Evolutionary conservation across 2,113 vertebrate genomes (phyloP).

Genomic region (Gavia stellata): DNA sequence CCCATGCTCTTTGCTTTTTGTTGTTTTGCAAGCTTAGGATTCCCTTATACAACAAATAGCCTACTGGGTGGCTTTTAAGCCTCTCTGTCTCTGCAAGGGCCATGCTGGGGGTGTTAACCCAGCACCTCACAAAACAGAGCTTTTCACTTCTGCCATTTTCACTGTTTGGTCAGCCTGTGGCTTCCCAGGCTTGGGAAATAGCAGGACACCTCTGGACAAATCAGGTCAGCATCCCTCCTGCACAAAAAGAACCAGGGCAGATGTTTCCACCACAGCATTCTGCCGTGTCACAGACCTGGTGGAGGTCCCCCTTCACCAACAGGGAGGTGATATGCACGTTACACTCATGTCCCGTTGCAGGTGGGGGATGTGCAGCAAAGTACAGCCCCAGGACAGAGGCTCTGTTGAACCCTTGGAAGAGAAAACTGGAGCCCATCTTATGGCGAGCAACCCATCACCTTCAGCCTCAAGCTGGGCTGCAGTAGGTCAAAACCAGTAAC

Average conservation of each 20-base stretch:
- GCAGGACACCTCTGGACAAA: background rate
- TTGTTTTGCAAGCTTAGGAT: background rate
- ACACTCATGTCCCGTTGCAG: background rate
- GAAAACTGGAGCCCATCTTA: background rate
- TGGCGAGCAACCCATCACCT: accelerated
- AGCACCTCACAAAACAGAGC: background rate
- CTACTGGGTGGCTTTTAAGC: background rate
- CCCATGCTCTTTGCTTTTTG: background rate
- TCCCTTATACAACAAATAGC: background rate
- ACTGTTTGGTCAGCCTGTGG: background rate
- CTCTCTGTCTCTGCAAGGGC: background rate
- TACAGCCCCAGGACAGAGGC: background rate
- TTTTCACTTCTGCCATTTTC: background rate
- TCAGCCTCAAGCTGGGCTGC: background rate
- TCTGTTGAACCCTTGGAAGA: background rate
- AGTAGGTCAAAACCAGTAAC: background rate
- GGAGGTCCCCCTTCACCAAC: background rate
- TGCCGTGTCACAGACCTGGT: background rate
- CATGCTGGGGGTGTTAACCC: background rate
- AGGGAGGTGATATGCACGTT: accelerated
- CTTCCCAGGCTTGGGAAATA: background rate
- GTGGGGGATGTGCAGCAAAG: background rate
- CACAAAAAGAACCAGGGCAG: background rate
- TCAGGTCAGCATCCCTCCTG: background rate
- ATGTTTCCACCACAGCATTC: background rate